These are phyloP conservation scores for Tetrapedia diversipes DNA, from an alignment of 2,888 invertebrate genomes.

Conservation along the genomic window DNA sequence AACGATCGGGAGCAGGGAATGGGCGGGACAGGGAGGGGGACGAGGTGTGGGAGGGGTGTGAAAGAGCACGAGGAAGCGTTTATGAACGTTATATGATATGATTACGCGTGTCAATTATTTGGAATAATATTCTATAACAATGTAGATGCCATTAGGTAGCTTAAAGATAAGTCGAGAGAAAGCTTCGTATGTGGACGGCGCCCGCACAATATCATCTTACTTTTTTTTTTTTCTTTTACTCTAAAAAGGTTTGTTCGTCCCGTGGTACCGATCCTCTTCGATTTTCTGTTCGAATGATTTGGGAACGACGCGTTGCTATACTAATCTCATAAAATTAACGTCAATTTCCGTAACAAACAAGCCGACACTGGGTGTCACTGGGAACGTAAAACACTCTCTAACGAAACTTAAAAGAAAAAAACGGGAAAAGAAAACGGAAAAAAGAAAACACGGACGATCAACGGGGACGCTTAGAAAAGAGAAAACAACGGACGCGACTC, in stretches of 20 bases:
- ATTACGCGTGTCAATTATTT: conserved; percentile 75
- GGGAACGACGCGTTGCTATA: conserved; percentile 36
- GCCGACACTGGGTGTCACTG: background rate
- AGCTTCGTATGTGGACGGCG: conserved; percentile 79
- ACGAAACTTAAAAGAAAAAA: background rate
- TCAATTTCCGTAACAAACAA: conserved; percentile 3
- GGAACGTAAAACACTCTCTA: conserved; percentile 8
- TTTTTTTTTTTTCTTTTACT: conserved; percentile 53
- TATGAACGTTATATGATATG: conserved; percentile 77
- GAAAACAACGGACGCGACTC: conserved; percentile 1
- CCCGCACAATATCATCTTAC: too few species aligned
- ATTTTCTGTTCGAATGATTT: conserved; percentile 53
- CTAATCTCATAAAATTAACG: conserved; percentile 15
- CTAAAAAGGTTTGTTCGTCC: conserved; percentile 27
- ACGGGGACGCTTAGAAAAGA: background rate
- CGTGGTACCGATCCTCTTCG: background rate
- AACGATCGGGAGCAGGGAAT: too few species aligned
- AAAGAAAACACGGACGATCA: background rate
- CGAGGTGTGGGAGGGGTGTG: conserved; percentile 13
- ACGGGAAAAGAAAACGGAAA: background rate
- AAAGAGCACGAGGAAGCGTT: conserved; percentile 61
- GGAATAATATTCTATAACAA: conserved; percentile 73
- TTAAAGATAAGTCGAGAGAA: conserved; percentile 74
- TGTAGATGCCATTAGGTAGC: conserved; percentile 69
- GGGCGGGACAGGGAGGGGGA: conserved; percentile 34